Percentiles rank a stretch among this genome's conserved stretches.
phyloP scores from a whole-genome alignment of 2,113 vertebrate genomes.

The Nanorana parkeri region DNA sequence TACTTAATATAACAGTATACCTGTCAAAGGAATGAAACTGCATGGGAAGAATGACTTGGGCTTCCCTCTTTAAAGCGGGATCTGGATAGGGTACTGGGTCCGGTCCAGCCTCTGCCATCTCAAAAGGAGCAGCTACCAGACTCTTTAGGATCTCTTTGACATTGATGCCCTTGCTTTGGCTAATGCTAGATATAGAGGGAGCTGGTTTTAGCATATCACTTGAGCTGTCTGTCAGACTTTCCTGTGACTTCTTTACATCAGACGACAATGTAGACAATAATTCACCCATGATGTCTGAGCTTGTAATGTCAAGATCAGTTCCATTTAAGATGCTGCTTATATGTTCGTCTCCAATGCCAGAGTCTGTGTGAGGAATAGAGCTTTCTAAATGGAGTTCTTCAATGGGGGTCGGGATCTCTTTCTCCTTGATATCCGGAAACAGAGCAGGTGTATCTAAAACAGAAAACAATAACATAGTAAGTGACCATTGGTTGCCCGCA shows the following conservation, averaged over 20 bases:
- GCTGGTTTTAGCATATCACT: conserved; percentile 79
- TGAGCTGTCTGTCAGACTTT: conserved; percentile 83
- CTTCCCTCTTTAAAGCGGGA: conserved; percentile 86
- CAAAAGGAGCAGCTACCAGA: conserved; percentile 88
- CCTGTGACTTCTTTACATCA: conserved; percentile 88
- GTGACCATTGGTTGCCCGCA: too few relatives aligned
- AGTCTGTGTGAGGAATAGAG: conserved; percentile 87
- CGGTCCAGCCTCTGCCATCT: conserved; percentile 83
- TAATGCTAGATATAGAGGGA: conserved; percentile 85
- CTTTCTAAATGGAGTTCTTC: conserved; percentile 79
- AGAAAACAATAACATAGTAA: conserved; percentile 30
- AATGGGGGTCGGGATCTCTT: conserved; percentile 74
- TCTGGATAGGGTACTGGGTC: conserved; percentile 88
- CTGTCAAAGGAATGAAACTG: conserved; percentile 99
- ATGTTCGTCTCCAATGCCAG: conserved; percentile 88
- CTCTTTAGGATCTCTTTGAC: conserved; percentile 96
- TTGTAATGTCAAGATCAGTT: conserved; percentile 78
- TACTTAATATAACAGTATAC: conserved; percentile 69
- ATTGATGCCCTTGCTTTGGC: conserved; percentile 92
- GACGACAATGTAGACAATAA: conserved; percentile 86
- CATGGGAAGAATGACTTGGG: conserved; percentile 88
- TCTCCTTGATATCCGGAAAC: conserved; percentile 83
- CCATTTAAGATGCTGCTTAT: conserved; percentile 83
- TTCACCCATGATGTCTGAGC: conserved; percentile 81
- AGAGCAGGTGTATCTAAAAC: conserved; percentile 79